phyloP scores from a whole-genome alignment of 2,797 vertebrate genomes.

The Monodelphis domestica region DNA sequence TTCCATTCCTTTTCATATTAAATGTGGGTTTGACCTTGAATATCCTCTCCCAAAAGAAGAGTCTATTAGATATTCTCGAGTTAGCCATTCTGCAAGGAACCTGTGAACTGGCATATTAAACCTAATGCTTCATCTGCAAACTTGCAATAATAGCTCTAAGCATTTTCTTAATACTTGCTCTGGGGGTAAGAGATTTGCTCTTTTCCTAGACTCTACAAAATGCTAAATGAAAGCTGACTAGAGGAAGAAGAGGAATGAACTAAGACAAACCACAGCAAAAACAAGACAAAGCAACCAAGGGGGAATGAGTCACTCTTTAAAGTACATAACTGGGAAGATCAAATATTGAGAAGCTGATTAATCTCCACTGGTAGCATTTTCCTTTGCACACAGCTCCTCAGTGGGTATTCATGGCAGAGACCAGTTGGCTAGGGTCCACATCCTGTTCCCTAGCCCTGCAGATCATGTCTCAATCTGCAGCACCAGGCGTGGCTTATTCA shows the following conservation, averaged over 20 bases:
- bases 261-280: slow-evolving; percentile 76
- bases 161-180: slow-evolving; percentile 51
- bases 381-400: slow-evolving; percentile 54
- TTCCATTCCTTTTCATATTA: slow-evolving; percentile 41
- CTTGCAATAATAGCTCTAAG: slow-evolving; percentile 13
- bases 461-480: slow-evolving; percentile 59
- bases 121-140: slow-evolving; percentile 42
- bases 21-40: slow-evolving; percentile 56
- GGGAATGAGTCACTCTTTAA: slow-evolving; percentile 67
- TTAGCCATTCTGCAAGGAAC: slow-evolving; percentile 4
- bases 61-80: not conserved
- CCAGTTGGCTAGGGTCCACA: slow-evolving; percentile 79
- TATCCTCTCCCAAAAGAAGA: slow-evolving; percentile 50
- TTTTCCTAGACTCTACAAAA: not conserved
- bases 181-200: not conserved
- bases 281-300: slow-evolving; percentile 72
- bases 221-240: not conserved
- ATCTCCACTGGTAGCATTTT: slow-evolving; percentile 53
- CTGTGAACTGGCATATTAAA: slow-evolving; percentile 35
- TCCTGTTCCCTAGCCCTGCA: slow-evolving; percentile 77
- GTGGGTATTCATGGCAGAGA: slow-evolving; percentile 63
- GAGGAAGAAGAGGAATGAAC: slow-evolving; percentile 29
- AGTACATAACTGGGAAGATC: slow-evolving; percentile 71
- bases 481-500: slow-evolving; percentile 59
- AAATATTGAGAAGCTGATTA: slow-evolving; percentile 74